Base-by-base conservation (phyloP, 2,888 invertebrate genomes). In the Malthinus seriepunctatus region DNA sequence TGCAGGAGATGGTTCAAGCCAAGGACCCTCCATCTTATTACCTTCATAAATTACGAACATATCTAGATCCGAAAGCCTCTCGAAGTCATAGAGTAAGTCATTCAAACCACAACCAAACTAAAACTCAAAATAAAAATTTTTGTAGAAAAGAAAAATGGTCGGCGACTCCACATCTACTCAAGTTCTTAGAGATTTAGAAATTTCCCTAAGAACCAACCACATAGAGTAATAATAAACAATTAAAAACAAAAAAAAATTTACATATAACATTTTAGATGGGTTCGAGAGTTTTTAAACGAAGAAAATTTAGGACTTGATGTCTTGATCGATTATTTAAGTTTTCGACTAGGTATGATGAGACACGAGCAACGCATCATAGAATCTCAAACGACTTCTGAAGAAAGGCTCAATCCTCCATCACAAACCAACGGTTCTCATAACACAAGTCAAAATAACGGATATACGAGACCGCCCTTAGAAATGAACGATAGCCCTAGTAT, bases 91-190 rank as follows among this genome's bases (percentile, higher is more conserved):
- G 95, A 85, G 95, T 95, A 83, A 85, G 90, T 85, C 1, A 31
- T 23, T 23, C 5, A 23, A 23, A 23, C 2, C 3, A 2, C 23
- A 23, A 2, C 23, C 3, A 23, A 23, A 23, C 5, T 23, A 23
- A 5, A 23, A 23, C 2, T 23, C 5, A 23, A 23, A 23, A 23
- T 23, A 2, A 23, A 23, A 23, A 5, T 23, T 23, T 23, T 23
- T 87, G 62, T 88, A 97, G 96, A 97, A 96, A 87, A 86, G 96
- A 77, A 95, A 95, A 85, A 93, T 95, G 88, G 91, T 97, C 63
- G 94, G 95, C 60, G 96, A 97, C 78, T 92, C 96, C 49, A 97
- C 97, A 62, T 98, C 98, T 56, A 99, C 99, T 44, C 97, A 97
- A 85, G 96, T 99, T 70, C 85, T 99, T 63, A 87, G 97, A 74